Conservation (phyloP, 2,888 invertebrate species). For the Rugalucina vietnamica region DNA sequence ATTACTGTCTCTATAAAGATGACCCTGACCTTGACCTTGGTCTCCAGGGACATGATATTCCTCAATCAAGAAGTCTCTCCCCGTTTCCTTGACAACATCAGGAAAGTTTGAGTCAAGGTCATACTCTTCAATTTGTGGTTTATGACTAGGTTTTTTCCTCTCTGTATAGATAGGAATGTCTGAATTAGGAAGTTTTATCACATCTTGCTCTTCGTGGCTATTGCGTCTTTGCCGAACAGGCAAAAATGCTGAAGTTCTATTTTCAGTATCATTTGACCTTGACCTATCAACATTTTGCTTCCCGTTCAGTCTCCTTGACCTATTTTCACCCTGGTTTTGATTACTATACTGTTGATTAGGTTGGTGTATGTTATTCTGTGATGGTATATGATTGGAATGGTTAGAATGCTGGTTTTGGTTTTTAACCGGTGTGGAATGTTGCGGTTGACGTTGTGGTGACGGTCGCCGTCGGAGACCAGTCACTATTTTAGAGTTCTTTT, state of each 20-base stretch:
- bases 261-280: slow-evolving; percentile 9
- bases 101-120: slow-evolving; percentile 83
- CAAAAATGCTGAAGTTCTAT: slow-evolving; percentile 62
- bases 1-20: slow-evolving; percentile 45
- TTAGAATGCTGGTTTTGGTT: slow-evolving; percentile 22
- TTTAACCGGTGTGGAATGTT: slow-evolving; percentile 40
- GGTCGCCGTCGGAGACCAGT: slow-evolving; percentile 10
- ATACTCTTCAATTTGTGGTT: slow-evolving; percentile 75
- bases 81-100: slow-evolving; percentile 64
- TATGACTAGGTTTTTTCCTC: slow-evolving; percentile 59
- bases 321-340: neutral
- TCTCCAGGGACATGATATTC: slow-evolving; percentile 69
- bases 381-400: slow-evolving; percentile 15
- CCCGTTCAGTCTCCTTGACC: neutral
- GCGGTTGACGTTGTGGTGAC: slow-evolving; percentile 26
- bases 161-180: slow-evolving; percentile 65
- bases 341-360: neutral
- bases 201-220: slow-evolving; percentile 39
- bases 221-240: slow-evolving; percentile 54
- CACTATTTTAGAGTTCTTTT: slow-evolving; percentile 11
- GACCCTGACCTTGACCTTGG: slow-evolving; percentile 37
- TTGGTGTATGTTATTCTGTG: slow-evolving; percentile 10
- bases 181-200: slow-evolving; percentile 45
- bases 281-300: neutral
- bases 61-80: slow-evolving; percentile 64